Evolutionary conservation across 2,797 vertebrate species (phyloP).

Genomic region (Morelia viridis): DNA sequence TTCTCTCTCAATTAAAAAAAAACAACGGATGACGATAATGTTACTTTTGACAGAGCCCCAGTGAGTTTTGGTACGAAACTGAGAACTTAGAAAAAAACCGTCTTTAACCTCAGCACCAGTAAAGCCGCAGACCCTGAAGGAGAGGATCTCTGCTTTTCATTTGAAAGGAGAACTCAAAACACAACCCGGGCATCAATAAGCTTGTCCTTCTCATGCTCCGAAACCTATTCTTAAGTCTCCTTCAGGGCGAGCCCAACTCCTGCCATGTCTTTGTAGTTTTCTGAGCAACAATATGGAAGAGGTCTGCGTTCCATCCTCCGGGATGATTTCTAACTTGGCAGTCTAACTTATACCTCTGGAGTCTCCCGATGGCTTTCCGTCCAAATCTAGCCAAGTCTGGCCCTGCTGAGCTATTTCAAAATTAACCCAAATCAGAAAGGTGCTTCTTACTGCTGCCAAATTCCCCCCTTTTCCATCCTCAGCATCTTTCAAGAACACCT

Average conservation of each 20-base stretch:
- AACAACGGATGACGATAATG: no score
- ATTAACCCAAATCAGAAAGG: background rate
- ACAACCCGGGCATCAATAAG: no score
- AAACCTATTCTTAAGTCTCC: background rate
- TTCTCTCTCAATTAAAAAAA: no score
- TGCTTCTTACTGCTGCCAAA: background rate
- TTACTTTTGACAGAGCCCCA: no score
- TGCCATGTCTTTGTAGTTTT: background rate
- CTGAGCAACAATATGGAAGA: background rate
- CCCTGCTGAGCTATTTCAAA: background rate
- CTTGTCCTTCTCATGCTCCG: background rate
- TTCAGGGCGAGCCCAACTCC: background rate
- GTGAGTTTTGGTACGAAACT: no score
- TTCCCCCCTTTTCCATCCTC: background rate
- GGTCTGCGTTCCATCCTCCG: background rate
- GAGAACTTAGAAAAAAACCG: no score
- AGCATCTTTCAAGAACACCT: background rate
- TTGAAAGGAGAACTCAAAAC: no score
- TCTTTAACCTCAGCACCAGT: no score
- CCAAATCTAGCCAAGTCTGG: no score
- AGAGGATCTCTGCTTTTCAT: no score
- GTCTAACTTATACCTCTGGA: background rate
- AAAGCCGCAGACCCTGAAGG: no score
- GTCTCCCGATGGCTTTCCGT: background rate
- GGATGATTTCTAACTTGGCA: no score